Percentiles rank a stretch among this genome's conserved stretches.
phyloP scores from a whole-genome alignment of 2,797 vertebrate genomes.

The Dipus sagitta region DNA sequence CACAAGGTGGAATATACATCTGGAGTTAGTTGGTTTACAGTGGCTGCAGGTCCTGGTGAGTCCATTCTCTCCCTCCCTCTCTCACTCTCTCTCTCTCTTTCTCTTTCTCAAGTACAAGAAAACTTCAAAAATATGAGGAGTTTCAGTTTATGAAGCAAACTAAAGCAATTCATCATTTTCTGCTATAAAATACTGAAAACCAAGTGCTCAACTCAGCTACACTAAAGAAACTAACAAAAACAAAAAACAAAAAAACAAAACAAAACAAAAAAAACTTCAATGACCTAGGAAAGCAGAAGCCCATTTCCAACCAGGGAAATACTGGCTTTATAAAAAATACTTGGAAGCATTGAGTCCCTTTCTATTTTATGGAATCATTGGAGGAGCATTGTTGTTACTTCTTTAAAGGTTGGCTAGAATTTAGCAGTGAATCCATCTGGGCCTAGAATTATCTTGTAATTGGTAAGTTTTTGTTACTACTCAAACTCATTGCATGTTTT shows the following conservation, averaged over 20 bases:
- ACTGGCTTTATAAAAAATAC: neutral
- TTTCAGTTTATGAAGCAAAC: constrained; percentile 65
- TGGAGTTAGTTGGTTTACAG: no score
- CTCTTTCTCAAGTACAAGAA: no score
- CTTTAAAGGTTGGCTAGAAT: neutral
- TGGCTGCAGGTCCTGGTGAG: no score
- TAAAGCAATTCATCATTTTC: constrained; percentile 27
- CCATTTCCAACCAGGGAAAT: constrained; percentile 52
- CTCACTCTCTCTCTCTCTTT: no score
- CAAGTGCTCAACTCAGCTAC: constrained; percentile 60
- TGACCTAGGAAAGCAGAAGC: constrained; percentile 58
- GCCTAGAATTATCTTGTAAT: neutral
- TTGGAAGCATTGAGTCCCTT: neutral
- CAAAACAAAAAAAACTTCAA: constrained; percentile 44
- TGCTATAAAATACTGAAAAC: constrained; percentile 64
- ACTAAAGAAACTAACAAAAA: constrained; percentile 54
- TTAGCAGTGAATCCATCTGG: neutral
- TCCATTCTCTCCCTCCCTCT: no score
- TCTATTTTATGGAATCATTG: neutral
- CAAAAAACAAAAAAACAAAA: constrained; percentile 17
- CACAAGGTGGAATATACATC: no score
- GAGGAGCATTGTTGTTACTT: neutral
- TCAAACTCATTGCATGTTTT: neutral
- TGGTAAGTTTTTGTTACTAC: neutral
- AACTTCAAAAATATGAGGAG: neutral